Evolutionary conservation across 2,888 invertebrate species (phyloP), one percentile per base, ranked within the genome.

Genomic region (Ceratothoa steindachneri): DNA sequence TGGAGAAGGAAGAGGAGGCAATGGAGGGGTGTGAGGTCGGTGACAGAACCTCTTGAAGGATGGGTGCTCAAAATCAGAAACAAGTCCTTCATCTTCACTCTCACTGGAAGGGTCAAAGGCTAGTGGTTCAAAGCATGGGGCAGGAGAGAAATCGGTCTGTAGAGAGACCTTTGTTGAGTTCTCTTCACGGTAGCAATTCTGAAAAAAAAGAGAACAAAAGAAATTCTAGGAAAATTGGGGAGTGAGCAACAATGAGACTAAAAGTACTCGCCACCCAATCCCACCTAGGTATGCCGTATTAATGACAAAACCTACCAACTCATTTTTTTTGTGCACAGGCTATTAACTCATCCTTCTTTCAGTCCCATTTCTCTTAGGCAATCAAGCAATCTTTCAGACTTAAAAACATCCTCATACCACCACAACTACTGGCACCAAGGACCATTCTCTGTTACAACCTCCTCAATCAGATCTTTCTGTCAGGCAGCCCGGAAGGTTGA

Each of bases 131-230:
- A 65, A 73, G 1, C 73, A 53, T 24, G 52, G 68, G 12, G 74
- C 52, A 7, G 73, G 73, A 5, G 27, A 22, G 68, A 68, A 71
- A 1, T 52, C 55, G 0, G 60, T 31, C 66, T 71, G 41, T 51
- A 71, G 28, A 19, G 28, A 15, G 0, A 28, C 22, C 1, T 65
- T 69, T 9, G 51, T 30, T 0, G 64, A 19, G 30, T 73, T 78
- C 28, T 68, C 71, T 53, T 75, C 77, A 12, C 67, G 30, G 67
- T 78, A 75, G 51, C 75, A 78, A 31, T 78, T 78, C 77, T 78
- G 65, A 28, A 55, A 67, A 41, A 22, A n/a, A n/a, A 27, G 24
- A 27, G 65, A 28, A 55, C 55, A 41, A 22, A n/a, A n/a, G 27
- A 22, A 27, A 15, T n/a, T 67, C 12, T 12, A 66, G 19, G 19